Percentiles rank a stretch among this genome's conserved stretches.
These are phyloP conservation scores for Torymus texanus DNA, from an alignment of 2,888 invertebrate species.

Conservation along the genomic window DNA sequence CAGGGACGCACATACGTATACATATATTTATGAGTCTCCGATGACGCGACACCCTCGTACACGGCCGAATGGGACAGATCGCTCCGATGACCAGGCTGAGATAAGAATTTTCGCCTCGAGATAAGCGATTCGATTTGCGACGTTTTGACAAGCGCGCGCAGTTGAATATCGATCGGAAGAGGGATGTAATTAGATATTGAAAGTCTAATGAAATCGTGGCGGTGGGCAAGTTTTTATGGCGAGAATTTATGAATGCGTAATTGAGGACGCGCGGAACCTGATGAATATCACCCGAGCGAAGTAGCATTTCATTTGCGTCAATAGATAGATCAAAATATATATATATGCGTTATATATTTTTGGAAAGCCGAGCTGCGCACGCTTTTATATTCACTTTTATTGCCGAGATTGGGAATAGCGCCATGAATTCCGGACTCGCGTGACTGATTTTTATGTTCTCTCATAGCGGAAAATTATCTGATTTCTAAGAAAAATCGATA, in stretches of 20 bases:
- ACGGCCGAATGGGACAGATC: constrained; percentile 48
- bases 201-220: constrained; percentile 44
- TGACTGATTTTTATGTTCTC: too few species aligned
- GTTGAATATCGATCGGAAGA: constrained; percentile 7
- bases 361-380: background rate
- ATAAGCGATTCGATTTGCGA: constrained; percentile 45
- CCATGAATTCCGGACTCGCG: too few species aligned
- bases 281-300: background rate
- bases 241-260: constrained; percentile 14
- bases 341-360: background rate
- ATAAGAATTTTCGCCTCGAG: constrained; percentile 32
- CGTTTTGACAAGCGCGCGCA: background rate
- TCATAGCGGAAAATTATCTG: too few species aligned
- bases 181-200: constrained; percentile 34
- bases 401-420: background rate
- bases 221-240: constrained; percentile 3
- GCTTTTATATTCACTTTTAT: constrained; percentile 24
- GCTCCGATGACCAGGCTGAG: constrained; percentile 47
- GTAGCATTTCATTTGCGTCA: constrained; percentile 7
- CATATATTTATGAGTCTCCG: constrained; percentile 48
- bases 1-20: background rate
- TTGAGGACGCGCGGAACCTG: background rate
- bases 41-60: constrained; percentile 54
- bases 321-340: constrained; percentile 1
- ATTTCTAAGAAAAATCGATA: too few species aligned